Evolutionary conservation across 1,140 invertebrate genomes (phyloP).

Genomic region (Drosophila simulans): DNA sequence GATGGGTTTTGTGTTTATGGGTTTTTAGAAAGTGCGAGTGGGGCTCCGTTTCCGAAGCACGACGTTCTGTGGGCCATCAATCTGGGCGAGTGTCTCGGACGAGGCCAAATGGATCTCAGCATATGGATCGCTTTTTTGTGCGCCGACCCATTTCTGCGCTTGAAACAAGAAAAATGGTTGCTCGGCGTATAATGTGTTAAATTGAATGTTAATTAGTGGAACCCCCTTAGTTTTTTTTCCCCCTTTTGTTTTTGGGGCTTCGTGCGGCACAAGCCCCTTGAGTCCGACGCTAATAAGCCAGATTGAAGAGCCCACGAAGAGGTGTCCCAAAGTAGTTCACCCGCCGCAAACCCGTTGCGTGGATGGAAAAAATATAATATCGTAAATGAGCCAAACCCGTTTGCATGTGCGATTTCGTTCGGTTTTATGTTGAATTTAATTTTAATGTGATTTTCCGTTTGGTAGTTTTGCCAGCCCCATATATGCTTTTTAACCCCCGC

Average conservation of each 20-base stretch:
- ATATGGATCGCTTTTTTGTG: constrained; percentile 14
- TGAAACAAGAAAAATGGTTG: constrained; percentile 18
- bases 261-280: too few relatives aligned
- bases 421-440: constrained; percentile 33
- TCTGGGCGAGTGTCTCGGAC: constrained; percentile 10
- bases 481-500: constrained; percentile 30
- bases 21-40: constrained; percentile 69
- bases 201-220: constrained; percentile 52
- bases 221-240: constrained; percentile 7
- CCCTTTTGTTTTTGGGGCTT: background rate
- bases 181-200: constrained; percentile 34
- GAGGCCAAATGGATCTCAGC: constrained; percentile 3
- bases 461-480: constrained; percentile 19
- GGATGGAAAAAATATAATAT: constrained; percentile 49
- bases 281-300: constrained; percentile 5
- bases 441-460: constrained; percentile 52
- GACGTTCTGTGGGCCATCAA: constrained; percentile 36
- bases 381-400: constrained; percentile 79
- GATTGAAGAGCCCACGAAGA: constrained; percentile 38
- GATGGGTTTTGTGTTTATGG: constrained; percentile 28
- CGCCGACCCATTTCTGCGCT: background rate
- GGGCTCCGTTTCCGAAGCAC: constrained; percentile 4
- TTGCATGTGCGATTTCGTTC: constrained; percentile 30
- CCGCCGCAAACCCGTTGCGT: constrained; percentile 44
- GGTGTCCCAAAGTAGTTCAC: constrained; percentile 58